phyloP scores from a whole-genome alignment of 1,140 invertebrate species.

The Paralvinella palmiformis region DNA sequence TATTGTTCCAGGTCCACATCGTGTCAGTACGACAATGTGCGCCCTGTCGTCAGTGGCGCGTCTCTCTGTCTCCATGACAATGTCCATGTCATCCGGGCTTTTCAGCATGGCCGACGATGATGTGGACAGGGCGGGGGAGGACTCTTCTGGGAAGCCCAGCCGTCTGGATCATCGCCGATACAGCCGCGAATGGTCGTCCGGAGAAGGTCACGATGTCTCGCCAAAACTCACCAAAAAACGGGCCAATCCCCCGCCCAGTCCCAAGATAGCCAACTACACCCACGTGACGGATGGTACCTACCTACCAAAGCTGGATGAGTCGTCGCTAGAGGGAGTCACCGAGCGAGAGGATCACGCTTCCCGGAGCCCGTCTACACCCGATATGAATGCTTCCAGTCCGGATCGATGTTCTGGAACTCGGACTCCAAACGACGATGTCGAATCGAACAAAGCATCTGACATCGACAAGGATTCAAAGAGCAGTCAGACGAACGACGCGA shows the following conservation, averaged over 20 bases:
- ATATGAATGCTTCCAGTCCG: too few species aligned
- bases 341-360: neutral
- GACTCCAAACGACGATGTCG: too few species aligned
- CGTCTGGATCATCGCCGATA: neutral
- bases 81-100: slow-evolving; percentile 21
- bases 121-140: neutral
- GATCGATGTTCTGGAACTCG: too few species aligned
- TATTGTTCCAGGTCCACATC: slow-evolving; percentile 6
- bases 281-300: too few species aligned
- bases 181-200: neutral
- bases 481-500: neutral
- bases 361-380: too few species aligned
- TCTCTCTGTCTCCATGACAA: slow-evolving; percentile 21
- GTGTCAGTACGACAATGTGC: slow-evolving; percentile 20
- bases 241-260: too few species aligned
- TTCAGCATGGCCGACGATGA: slow-evolving; percentile 7
- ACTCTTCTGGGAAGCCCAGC: neutral
- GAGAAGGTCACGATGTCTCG: neutral
- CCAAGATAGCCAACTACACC: too few species aligned
- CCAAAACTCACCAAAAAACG: too few species aligned
- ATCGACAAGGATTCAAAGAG: neutral
- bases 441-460: too few species aligned
- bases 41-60: slow-evolving; percentile 21
- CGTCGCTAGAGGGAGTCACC: neutral
- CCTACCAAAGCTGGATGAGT: too few species aligned